A percentile compares a stretch with the other conserved stretches of the same genome.
These are phyloP conservation scores for Gasterosteus nipponicus DNA, from an alignment of 2,113 vertebrate species.

Conservation along the genomic window DNA sequence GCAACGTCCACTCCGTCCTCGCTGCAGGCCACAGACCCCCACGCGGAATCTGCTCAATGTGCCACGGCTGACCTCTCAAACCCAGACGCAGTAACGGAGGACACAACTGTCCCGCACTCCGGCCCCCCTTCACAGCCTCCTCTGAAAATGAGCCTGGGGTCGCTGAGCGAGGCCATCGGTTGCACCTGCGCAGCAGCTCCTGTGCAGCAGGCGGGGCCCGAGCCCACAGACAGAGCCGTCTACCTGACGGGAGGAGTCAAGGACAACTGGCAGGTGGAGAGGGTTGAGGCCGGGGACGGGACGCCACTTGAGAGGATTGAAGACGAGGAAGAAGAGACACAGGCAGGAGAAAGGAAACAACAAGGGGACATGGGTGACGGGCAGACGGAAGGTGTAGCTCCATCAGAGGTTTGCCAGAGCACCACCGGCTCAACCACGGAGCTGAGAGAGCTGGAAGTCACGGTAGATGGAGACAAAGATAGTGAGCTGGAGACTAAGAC, in stretches of 20 bases:
- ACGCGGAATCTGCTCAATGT: slow-evolving; percentile 3
- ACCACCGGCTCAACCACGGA: slow-evolving; percentile 5
- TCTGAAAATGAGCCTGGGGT: slow-evolving; percentile 44
- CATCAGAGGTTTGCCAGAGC: slow-evolving; percentile 3
- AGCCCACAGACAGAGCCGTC: slow-evolving; percentile 62
- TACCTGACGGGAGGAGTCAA: slow-evolving; percentile 60
- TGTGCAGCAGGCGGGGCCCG: background rate
- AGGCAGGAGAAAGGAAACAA: background rate
- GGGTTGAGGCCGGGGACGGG: background rate
- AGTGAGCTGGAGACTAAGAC: background rate
- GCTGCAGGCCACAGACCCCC: background rate
- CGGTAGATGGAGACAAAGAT: background rate
- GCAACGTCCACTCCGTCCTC: background rate
- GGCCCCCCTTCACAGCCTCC: background rate
- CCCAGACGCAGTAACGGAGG: slow-evolving; percentile 23
- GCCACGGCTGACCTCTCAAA: background rate
- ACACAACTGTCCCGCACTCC: slow-evolving; percentile 9
- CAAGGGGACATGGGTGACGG: background rate
- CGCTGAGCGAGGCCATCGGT: slow-evolving; percentile 43
- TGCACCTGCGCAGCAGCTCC: background rate
- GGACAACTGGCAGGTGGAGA: slow-evolving; percentile 57
- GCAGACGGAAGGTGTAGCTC: background rate
- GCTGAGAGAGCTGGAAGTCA: background rate
- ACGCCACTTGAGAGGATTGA: background rate
- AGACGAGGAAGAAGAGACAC: background rate